phyloP scores from a whole-genome alignment of 2,113 vertebrate species.

The Ranitomeya imitator region DNA sequence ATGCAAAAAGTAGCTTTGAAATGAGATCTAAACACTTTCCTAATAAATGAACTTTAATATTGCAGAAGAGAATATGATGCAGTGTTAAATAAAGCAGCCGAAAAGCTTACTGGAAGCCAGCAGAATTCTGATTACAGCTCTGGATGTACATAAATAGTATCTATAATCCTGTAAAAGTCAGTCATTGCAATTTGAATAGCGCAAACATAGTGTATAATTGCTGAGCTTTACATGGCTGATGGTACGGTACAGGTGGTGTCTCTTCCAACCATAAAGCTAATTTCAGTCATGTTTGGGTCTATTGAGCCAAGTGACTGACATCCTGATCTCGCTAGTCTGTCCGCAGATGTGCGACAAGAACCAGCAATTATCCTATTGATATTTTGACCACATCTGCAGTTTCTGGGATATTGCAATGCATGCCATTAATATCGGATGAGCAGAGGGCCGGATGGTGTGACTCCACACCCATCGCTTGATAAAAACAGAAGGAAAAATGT shows the following conservation, averaged over 20 bases:
- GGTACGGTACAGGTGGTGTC: neutral
- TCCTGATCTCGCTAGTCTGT: neutral
- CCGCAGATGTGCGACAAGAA: neutral
- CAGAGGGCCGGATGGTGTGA: neutral
- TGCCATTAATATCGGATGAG: neutral
- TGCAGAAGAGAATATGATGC: no score
- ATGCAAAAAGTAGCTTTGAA: neutral
- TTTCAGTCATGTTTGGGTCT: neutral
- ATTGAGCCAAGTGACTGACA: neutral
- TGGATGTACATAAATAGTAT: no score
- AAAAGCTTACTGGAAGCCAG: neutral
- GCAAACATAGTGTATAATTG: no score
- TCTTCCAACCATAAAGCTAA: neutral
- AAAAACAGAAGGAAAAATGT: neutral
- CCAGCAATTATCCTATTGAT: neutral
- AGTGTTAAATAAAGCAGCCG: no score
- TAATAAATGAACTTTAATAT: neutral
- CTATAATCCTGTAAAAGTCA: neutral
- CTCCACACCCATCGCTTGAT: neutral
- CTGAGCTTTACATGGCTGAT: neutral
- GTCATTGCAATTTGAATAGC: neutral
- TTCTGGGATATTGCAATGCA: neutral
- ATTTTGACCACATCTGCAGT: neutral
- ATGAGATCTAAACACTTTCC: neutral
- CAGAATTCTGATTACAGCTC: no score